Percentiles rank a stretch among this genome's conserved stretches.
Evolutionary conservation across 2,888 invertebrate species (phyloP).

Genomic region (Argyresthia albistria): DNA sequence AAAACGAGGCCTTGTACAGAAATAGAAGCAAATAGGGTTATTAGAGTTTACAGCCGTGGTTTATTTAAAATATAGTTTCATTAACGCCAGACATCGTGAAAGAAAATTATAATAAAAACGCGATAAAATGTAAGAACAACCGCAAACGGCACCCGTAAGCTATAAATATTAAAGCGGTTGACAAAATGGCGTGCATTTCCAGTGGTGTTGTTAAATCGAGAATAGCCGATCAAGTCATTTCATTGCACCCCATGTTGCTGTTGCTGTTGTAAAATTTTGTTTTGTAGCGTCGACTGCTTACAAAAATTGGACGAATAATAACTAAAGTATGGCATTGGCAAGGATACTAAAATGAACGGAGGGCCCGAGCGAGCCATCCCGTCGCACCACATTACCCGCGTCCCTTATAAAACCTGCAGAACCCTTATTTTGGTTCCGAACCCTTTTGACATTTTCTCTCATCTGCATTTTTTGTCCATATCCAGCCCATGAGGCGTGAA

Average conservation of each 20-base stretch:
- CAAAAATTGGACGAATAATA: background rate
- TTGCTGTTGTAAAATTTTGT: background rate
- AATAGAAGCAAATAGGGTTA: constrained; percentile 12
- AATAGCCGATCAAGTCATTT: too few relatives aligned
- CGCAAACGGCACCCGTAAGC: constrained; percentile 20
- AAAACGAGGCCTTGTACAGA: constrained; percentile 13
- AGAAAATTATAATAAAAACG: constrained; percentile 35
- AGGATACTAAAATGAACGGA: too few relatives aligned
- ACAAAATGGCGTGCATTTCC: constrained; percentile 23
- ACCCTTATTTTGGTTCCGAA: constrained; percentile 34
- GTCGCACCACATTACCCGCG: constrained; percentile 46
- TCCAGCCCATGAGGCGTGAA: constrained; percentile 50
- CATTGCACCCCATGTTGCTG: background rate
- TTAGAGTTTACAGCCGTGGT: constrained; percentile 23
- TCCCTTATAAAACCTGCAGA: constrained; percentile 24
- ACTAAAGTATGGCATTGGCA: background rate
- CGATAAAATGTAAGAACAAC: constrained; percentile 30
- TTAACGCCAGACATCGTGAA: constrained; percentile 25
- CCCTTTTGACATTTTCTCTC: constrained; percentile 54
- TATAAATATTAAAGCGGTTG: constrained; percentile 32
- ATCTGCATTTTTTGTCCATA: constrained; percentile 61
- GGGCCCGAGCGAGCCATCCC: constrained; percentile 22
- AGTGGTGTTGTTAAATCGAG: constrained; percentile 3
- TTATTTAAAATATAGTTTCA: constrained; percentile 20
- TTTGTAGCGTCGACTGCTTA: background rate